phyloP scores from a whole-genome alignment of 2,888 invertebrate genomes.

The Tuberolachnus salignus region DNA sequence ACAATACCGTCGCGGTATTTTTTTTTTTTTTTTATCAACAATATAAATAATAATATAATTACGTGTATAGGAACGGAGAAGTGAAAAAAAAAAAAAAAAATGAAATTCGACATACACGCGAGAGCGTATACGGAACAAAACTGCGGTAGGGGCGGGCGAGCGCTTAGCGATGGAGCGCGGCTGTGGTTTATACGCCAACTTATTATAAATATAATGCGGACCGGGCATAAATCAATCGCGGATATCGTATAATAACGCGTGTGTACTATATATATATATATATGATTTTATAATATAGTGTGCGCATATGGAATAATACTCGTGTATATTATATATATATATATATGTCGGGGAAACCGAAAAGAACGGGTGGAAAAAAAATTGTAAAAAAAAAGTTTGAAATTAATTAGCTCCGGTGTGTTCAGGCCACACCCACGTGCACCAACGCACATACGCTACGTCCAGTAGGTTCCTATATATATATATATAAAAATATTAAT shows the following conservation, averaged over 20 bases:
- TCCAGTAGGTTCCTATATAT: neutral
- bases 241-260: neutral
- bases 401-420: conserved; percentile 37
- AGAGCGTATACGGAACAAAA: neutral
- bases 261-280: neutral
- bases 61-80: neutral
- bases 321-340: neutral
- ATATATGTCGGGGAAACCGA: conserved; percentile 2
- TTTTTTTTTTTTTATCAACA: too few relatives aligned
- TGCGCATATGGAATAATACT: neutral
- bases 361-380: neutral
- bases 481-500: neutral
- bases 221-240: conserved; percentile 37
- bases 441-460: neutral
- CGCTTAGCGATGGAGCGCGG: neutral
- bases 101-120: too few relatives aligned
- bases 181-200: neutral
- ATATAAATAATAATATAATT: neutral
- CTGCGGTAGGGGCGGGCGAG: neutral
- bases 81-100: neutral
- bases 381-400: conserved; percentile 15
- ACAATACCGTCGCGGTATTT: neutral
- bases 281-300: too few relatives aligned
- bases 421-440: conserved; percentile 40
- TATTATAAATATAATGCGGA: neutral